Conservation (phyloP, 1,140 invertebrate species). For the Drosophila aff. region DNA sequence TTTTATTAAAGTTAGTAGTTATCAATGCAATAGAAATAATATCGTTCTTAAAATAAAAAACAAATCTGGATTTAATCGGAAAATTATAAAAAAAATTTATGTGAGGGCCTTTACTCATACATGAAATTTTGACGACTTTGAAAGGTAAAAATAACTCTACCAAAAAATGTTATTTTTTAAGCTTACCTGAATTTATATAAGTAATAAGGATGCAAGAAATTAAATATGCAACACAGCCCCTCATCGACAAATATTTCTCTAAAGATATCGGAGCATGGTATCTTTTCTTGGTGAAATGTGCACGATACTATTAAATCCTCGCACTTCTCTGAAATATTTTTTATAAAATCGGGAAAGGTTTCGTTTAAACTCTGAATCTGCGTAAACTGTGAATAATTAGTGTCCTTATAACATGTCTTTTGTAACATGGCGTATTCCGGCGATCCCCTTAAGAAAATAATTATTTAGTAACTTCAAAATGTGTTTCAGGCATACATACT, state of each 20-base stretch:
- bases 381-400: constrained; percentile 47
- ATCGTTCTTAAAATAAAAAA: no score
- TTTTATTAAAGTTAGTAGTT: background rate
- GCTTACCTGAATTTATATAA: constrained; percentile 86
- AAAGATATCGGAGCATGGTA: constrained; percentile 90
- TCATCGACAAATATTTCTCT: constrained; percentile 92
- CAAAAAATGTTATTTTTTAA: background rate
- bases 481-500: background rate
- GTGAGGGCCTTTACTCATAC: no score
- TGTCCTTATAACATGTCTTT: constrained; percentile 64
- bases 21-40: background rate
- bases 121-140: no score
- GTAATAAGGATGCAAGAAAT: constrained; percentile 88
- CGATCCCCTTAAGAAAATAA: constrained; percentile 37
- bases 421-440: constrained; percentile 68
- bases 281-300: constrained; percentile 41
- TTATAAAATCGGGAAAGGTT: constrained; percentile 62
- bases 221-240: constrained; percentile 93
- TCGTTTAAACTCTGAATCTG: constrained; percentile 40
- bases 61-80: no score
- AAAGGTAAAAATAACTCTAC: background rate
- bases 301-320: constrained; percentile 65
- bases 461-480: background rate
- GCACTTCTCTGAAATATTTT: constrained; percentile 58
- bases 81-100: no score